Evolutionary conservation across 2,888 invertebrate genomes (phyloP).

Genomic region (Calameuta idolon): DNA sequence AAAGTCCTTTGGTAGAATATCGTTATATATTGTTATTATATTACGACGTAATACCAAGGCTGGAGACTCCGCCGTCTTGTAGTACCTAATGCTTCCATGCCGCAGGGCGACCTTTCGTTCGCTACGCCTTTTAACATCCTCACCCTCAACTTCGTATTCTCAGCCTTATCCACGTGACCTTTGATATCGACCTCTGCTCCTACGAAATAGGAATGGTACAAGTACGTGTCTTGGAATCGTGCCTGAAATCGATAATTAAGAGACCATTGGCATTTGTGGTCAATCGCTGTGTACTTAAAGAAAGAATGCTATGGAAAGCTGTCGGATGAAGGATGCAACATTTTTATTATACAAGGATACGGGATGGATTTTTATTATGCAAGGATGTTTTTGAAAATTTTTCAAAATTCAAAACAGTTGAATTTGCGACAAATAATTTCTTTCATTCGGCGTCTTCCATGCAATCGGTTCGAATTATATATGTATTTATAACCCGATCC

Average conservation of each 20-base stretch:
- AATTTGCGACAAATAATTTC: neutral
- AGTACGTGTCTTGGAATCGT: neutral
- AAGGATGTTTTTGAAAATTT: neutral
- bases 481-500: neutral
- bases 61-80: conserved; percentile 22
- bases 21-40: neutral
- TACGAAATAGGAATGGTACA: neutral
- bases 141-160: neutral
- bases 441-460: neutral
- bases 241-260: neutral
- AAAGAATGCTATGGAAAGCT: neutral
- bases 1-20: neutral
- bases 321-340: neutral
- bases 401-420: neutral
- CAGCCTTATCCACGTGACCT: neutral
- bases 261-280: neutral
- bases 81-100: conserved; percentile 6
- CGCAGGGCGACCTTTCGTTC: neutral
- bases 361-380: no score
- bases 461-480: neutral
- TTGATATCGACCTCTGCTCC: neutral
- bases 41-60: neutral
- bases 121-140: neutral
- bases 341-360: neutral
- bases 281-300: neutral